Base-by-base conservation (phyloP, 2,113 vertebrate genomes). In the Gasterosteus nipponicus region DNA sequence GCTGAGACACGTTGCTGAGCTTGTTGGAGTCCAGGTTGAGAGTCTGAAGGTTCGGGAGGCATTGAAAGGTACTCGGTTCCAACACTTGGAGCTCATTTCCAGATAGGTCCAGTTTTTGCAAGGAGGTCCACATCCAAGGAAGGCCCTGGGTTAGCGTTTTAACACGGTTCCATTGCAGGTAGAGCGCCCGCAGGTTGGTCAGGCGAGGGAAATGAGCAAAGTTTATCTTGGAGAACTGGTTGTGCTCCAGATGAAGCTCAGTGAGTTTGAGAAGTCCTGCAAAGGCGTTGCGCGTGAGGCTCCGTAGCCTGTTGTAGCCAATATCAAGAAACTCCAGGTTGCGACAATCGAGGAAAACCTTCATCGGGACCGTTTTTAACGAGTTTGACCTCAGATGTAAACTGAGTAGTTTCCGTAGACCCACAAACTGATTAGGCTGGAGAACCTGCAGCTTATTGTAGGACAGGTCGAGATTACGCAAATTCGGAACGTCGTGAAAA, bases 11-110 rank as follows among this genome's bases (percentile, higher is more conserved):
- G 51, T 98, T 98, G 90, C 94, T 98, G 54, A 99, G 96, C 76
- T 98, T 98, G 92, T 99, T 99, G 91, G 97, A 98, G 95, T 99
- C 97, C 94, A 99, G 88, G 89, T 98, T 98, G 9, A 99, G 94
- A 73, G 97, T 98, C 44, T 98, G 98, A 82, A 99, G 93, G 82
- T 98, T 99, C 57, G 97, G 97, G 65, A 99, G 95, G 88, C 96
- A 97, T 75, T 96, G 97, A 90, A 97, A 99, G 2, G 97, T 97
- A 44, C 95, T 95, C 0, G 95, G 94, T 69, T 98, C 97, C 69
- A 98, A 75, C 38, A 93, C 92, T 38, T 96, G 93, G 33, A 99
- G 96, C 73, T 98, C 97, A 18, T 99, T 99, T 73, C 98, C 98
- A 0, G 98, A 97, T 87, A 99, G 94, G 93, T 99, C 98, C 92